phyloP scores from a whole-genome alignment of 2,797 vertebrate species.

The Acridotheres tristis region DNA sequence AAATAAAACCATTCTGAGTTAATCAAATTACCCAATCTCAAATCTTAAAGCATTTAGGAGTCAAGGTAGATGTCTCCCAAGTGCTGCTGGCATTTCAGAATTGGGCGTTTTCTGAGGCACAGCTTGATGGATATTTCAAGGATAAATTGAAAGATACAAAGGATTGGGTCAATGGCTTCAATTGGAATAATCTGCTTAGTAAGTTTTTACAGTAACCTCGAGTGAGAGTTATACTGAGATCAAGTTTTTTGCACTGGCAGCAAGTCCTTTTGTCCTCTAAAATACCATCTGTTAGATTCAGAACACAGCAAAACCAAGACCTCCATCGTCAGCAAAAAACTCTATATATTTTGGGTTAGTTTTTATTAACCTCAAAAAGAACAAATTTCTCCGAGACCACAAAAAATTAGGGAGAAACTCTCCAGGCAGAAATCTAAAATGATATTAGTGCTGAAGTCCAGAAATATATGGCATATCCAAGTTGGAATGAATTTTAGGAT shows the following conservation, averaged over 20 bases:
- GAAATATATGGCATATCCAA: not conserved
- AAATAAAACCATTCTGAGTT: not conserved
- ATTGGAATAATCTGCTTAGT: conserved; percentile 25
- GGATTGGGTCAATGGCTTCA: not conserved
- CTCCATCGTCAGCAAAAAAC: not conserved
- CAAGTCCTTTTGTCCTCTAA: conserved; percentile 25
- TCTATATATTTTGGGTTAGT: not conserved
- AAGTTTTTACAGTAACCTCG: conserved; percentile 19
- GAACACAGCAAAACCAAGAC: not conserved
- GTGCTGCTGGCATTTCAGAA: not conserved
- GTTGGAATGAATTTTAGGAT: not conserved
- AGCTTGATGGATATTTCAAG: not conserved
- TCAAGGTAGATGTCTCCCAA: not conserved
- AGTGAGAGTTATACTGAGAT: conserved; percentile 2
- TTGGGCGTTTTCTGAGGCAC: not conserved
- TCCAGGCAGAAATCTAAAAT: not conserved
- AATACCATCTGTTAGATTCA: conserved; percentile 35
- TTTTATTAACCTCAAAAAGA: conserved; percentile 21
- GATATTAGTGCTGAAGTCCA: not conserved
- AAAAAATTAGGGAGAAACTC: not conserved
- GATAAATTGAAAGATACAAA: not conserved
- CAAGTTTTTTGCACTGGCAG: conserved; percentile 42
- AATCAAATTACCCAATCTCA: not conserved
- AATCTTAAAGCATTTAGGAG: not conserved
- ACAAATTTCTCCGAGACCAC: not conserved